These are phyloP conservation scores for Drosophila jambulina DNA, from an alignment of 1,140 invertebrate species.

Conservation along the genomic window DNA sequence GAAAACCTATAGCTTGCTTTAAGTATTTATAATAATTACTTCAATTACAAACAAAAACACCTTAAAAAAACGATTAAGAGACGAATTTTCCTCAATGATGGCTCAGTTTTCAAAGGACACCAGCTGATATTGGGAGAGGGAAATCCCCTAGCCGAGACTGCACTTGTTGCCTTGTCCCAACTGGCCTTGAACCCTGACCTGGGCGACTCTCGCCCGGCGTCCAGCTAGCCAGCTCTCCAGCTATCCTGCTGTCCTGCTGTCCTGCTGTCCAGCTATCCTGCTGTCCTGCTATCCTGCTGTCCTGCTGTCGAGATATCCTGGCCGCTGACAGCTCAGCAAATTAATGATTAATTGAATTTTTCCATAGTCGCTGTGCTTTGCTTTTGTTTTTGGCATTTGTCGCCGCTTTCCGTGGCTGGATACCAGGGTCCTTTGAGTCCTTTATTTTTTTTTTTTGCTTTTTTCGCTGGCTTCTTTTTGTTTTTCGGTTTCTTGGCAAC, in stretches of 20 bases:
- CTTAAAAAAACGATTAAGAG: not conserved
- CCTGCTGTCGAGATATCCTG: conserved; percentile 14
- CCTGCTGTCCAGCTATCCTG: too few relatives aligned
- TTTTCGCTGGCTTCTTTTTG: not conserved
- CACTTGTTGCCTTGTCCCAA: conserved; percentile 28
- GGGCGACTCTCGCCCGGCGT: not conserved
- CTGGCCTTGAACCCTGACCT: conserved; percentile 20
- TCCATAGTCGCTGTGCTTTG: not conserved
- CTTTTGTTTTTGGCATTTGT: conserved; percentile 26
- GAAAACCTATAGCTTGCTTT: not conserved
- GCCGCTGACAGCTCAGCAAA: conserved; percentile 55
- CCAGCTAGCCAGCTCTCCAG: not conserved
- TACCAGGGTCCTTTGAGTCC: not conserved
- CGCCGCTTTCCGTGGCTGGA: not conserved
- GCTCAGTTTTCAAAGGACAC: not conserved
- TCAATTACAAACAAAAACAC: too few relatives aligned
- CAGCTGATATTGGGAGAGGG: not conserved
- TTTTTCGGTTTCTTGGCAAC: conserved; percentile 13
- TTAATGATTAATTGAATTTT: conserved; percentile 75
- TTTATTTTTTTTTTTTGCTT: not conserved
- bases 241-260: too few relatives aligned
- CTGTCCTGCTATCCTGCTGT: not conserved
- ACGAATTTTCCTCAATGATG: not conserved
- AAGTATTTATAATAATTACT: not conserved
- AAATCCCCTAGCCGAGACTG: not conserved